phyloP scores from a whole-genome alignment of 2,797 vertebrate species.

The Bryconaethiops microstoma region DNA sequence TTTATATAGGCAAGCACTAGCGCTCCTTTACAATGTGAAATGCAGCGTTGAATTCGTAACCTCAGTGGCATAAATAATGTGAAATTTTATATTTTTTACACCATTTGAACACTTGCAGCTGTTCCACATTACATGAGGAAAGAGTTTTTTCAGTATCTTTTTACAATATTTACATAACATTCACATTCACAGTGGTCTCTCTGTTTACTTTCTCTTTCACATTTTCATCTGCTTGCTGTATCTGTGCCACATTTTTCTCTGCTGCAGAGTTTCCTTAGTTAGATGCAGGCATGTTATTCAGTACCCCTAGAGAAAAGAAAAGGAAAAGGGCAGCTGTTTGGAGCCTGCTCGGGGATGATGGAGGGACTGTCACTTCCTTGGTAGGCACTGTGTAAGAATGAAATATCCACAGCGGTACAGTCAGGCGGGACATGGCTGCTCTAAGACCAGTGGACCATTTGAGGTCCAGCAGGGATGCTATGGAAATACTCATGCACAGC shows the following conservation, averaged over 20 bases:
- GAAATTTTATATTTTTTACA: no score
- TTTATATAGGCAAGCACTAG: neutral
- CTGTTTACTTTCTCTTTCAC: neutral
- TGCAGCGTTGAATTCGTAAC: neutral
- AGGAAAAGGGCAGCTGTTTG: constrained; percentile 43
- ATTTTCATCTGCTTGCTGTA: neutral
- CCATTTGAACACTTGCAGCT: no score
- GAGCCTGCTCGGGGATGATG: constrained; percentile 56
- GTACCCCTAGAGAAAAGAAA: constrained; percentile 36
- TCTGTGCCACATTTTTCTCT: constrained; percentile 19
- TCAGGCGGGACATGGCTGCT: constrained; percentile 44
- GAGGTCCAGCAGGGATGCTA: constrained; percentile 29
- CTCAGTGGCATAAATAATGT: no score
- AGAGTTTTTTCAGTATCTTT: no score
- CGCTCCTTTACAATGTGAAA: neutral
- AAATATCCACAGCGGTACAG: constrained; percentile 64
- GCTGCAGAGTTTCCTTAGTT: constrained; percentile 12
- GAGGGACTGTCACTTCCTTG: constrained; percentile 68
- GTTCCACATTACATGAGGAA: neutral
- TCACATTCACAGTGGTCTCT: neutral
- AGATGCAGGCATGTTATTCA: neutral
- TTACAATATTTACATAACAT: neutral
- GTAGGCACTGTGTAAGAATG: constrained; percentile 72
- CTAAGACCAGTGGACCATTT: constrained; percentile 38
- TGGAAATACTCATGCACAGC: constrained; percentile 15